Evolutionary conservation across 37 sponge, comb jelly and placozoan species (phyloP), one percentile per base, ranked within the genome.

Genomic region (Spongilla lacustris): DNA sequence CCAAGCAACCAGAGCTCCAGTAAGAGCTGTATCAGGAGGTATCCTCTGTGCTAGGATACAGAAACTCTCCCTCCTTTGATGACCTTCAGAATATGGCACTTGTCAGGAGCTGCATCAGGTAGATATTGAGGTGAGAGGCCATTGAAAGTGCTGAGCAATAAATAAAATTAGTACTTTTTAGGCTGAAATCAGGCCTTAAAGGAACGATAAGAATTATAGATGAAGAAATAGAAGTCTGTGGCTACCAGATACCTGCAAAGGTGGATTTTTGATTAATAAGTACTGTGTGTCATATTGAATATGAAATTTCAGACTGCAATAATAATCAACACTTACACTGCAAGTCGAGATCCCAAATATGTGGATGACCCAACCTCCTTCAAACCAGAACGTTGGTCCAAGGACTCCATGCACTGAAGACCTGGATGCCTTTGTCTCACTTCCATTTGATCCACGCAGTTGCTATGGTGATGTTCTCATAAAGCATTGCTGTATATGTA

Each of bases 341-440:
- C 46, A 46, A 10, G 46, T 46, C 46, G 46, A 46, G 46, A 46
- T 8, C 46, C 27, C 5, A 31, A 36, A 23, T 70, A 74, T 33
- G 71, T 38, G 2, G 69, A 78, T 12, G 79, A 86, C 41, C 86
- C 86, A 32, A 13, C 49, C 29, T 24, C 36, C 33, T 86, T 78
- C 79, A 34, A 70, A 24, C 86, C 86, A 48, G 86, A 86, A 32
- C 79, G 86, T 23, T 86, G 86, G 86, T 4, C 49, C 46, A 78
- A 13, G 26, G 46, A 46, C 46, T 46, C 46, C 46, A 4, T 8
- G 8, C 46, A 73, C 68, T 36, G 69, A 68, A 33, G 77, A 76
- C 23, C 10, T 28, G 28, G 58, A 78, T 29, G 79, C 86, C 4
- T 86, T 86, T 79, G 26, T 37, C n/a, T 41, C 71, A 6, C 73